Evolutionary conservation across 2,888 invertebrate species (phyloP).

Genomic region (Ochropacha duplaris): DNA sequence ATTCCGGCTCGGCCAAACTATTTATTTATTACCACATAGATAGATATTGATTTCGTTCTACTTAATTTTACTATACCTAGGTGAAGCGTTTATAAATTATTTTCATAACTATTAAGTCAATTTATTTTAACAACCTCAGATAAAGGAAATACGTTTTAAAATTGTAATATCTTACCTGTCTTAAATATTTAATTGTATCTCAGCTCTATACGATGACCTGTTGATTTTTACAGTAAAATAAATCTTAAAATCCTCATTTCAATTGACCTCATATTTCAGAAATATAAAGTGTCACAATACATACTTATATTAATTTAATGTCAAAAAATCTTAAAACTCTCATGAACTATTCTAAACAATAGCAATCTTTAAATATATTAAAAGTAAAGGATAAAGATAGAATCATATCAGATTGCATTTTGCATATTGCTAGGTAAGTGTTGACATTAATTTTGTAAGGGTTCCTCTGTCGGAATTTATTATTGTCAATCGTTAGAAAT

Average conservation of each 20-base stretch:
- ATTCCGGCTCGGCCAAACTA: slow-evolving; percentile 55
- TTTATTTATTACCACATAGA: slow-evolving; percentile 45
- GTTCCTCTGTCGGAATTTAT: slow-evolving; percentile 72
- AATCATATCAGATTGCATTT: slow-evolving; percentile 74
- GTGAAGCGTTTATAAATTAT: slow-evolving; percentile 24
- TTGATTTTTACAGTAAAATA: slow-evolving; percentile 3
- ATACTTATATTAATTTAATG: slow-evolving; percentile 23
- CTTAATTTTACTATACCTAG: slow-evolving; percentile 46
- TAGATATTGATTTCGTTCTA: slow-evolving; percentile 37
- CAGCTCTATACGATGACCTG: too few species aligned
- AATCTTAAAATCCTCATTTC: slow-evolving; percentile 16
- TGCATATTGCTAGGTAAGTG: slow-evolving; percentile 73
- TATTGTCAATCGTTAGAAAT: slow-evolving; percentile 79
- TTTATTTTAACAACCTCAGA: neutral
- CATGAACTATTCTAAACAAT: slow-evolving; percentile 34
- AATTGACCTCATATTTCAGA: slow-evolving; percentile 12
- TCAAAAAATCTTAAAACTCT: slow-evolving; percentile 23
- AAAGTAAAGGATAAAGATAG: slow-evolving; percentile 58
- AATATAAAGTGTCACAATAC: slow-evolving; percentile 8
- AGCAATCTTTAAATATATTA: slow-evolving; percentile 34
- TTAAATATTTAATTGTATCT: too few species aligned
- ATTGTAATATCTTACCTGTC: neutral
- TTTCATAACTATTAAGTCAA: slow-evolving; percentile 12
- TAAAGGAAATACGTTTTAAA: neutral
- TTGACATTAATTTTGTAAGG: slow-evolving; percentile 79